Evolutionary conservation across 1,140 invertebrate species (phyloP).

Genomic region (Brachionus asplanchnoidis): DNA sequence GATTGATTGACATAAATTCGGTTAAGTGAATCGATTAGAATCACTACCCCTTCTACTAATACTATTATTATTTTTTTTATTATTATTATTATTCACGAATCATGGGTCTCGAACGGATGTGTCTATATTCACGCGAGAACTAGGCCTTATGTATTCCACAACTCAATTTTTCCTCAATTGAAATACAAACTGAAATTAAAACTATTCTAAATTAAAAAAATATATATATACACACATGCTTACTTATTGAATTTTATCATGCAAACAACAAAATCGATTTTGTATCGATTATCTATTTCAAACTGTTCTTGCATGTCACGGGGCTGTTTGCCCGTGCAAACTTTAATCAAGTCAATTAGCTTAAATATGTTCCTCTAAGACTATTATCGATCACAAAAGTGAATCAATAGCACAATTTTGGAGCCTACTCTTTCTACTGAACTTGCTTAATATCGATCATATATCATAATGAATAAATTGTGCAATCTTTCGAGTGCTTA

Average conservation of each 20-base stretch:
- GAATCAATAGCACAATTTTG: background rate
- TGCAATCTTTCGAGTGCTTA: background rate
- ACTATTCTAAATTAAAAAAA: background rate
- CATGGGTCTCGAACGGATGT: constrained; percentile 8
- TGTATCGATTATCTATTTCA: constrained; percentile 10
- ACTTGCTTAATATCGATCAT: background rate
- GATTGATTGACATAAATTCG: constrained; percentile 32
- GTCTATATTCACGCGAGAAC: background rate
- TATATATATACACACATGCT: background rate
- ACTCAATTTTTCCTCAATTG: background rate
- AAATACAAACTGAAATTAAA: background rate
- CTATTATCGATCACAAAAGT: background rate
- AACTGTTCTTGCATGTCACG: constrained; percentile 13
- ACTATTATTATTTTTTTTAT: background rate
- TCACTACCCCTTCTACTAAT: background rate
- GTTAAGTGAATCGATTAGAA: background rate
- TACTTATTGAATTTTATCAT: constrained; percentile 1
- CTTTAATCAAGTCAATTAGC: constrained; percentile 9
- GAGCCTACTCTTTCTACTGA: background rate
- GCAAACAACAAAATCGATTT: background rate
- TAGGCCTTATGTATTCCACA: background rate
- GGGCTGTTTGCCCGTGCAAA: background rate
- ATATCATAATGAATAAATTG: background rate
- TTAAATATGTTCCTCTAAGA: background rate
- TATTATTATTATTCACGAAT: background rate